Conservation (phyloP, 1,140 invertebrate species). For the Microplitis mediator region DNA sequence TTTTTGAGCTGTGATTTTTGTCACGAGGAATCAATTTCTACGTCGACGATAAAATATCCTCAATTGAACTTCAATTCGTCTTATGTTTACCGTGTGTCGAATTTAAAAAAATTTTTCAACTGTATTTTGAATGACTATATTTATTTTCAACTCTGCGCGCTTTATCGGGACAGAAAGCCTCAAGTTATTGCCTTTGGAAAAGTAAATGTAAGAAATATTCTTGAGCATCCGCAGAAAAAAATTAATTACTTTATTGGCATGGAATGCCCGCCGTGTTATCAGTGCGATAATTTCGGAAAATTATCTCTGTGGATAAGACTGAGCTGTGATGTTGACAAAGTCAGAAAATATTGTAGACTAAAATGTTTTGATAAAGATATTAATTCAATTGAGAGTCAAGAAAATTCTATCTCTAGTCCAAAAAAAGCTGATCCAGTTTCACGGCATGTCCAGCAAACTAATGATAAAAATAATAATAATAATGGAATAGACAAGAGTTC, state of each 20-base stretch:
- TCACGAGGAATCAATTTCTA: slow-evolving; percentile 39
- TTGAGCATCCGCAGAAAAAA: slow-evolving; percentile 54
- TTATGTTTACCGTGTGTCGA: slow-evolving; percentile 42
- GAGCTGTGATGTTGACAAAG: slow-evolving; percentile 44
- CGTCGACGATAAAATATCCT: slow-evolving; percentile 41
- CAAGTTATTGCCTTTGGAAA: slow-evolving; percentile 41
- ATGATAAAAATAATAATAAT: no score
- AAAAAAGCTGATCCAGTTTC: no score
- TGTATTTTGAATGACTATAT: slow-evolving; percentile 38
- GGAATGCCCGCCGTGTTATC: slow-evolving; percentile 33
- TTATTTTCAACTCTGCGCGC: slow-evolving; percentile 42
- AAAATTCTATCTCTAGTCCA: no score
- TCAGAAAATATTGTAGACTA: slow-evolving; percentile 32
- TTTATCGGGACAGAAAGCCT: slow-evolving; percentile 16
- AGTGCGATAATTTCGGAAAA: slow-evolving; percentile 42
- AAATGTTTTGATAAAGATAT: slow-evolving; percentile 29
- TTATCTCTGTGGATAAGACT: slow-evolving; percentile 51
- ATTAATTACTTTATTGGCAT: slow-evolving; percentile 45
- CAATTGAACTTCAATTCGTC: slow-evolving; percentile 49
- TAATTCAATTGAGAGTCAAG: neutral
- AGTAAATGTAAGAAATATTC: slow-evolving; percentile 46
- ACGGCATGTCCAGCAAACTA: no score
- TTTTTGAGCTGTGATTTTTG: slow-evolving; percentile 49
- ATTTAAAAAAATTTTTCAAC: slow-evolving; percentile 44
- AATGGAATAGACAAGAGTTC: no score